Conservation (phyloP, 2,113 vertebrate species). For the Cepphus grylle region DNA sequence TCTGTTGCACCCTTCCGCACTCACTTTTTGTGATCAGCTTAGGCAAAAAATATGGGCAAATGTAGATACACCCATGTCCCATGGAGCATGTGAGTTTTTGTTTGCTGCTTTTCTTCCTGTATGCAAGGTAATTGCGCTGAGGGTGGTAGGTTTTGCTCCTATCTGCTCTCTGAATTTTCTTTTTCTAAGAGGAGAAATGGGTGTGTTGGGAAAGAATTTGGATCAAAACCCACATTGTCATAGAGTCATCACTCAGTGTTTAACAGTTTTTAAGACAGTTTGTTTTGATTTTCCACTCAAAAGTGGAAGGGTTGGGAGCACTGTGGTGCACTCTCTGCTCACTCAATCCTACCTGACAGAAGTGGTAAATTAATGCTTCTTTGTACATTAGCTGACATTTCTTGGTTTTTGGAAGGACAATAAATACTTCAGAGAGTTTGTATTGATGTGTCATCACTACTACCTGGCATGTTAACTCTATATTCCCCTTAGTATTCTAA, state of each 20-base stretch:
- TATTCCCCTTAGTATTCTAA: neutral
- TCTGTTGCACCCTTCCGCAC: neutral
- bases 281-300: neutral
- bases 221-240: neutral
- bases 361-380: neutral
- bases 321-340: neutral
- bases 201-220: neutral
- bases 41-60: neutral
- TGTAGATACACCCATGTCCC: neutral
- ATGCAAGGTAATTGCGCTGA: neutral
- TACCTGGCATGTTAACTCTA: neutral
- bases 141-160: neutral
- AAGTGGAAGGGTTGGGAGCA: neutral
- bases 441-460: neutral
- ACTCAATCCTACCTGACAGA: neutral
- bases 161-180: neutral
- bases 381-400: neutral
- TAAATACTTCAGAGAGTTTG: neutral
- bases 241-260: neutral
- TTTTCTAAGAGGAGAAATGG: neutral
- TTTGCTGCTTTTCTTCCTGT: neutral
- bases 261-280: neutral
- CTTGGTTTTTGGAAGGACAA: neutral
- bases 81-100: neutral
- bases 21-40: neutral